Evolutionary conservation across 2,797 vertebrate species (phyloP), one percentile per base, ranked within the genome.

Genomic region (Salmo trutta): DNA sequence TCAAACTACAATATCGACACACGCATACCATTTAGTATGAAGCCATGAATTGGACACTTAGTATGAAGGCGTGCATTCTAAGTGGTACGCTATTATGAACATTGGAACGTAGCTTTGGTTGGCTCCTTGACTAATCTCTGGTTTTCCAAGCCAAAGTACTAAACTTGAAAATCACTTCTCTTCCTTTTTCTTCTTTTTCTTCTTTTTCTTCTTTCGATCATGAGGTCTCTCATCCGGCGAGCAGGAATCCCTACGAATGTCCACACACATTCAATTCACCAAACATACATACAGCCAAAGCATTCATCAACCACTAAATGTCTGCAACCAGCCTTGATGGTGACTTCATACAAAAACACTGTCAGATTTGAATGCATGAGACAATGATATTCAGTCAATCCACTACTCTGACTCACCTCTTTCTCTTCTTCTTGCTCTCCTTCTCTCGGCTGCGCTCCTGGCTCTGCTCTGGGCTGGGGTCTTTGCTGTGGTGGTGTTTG

Each of bases 211-310:
- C 89, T 93, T 95, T 74, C 93, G 94, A 79, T 91, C 91, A 53
- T 91, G 93, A 73, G 91, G 94, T 80, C 90, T 94, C 21, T 95
- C 94, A n/a, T 96, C 95, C 72, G 94, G 91, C 7, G 94, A 95
- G 3, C 41, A 80, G 4, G 94, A 95, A 82, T 95, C 94, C 86
- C 98, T 99, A 84, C 5, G 4, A 36, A 80, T 79, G 84, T 74
- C 8, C 2, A 81, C 81, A n/a, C n/a, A n/a, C 66, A 67, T 67
- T 67, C 16, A 67, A 67, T 67, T 31, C 29, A 31, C 17, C 16
- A 4, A 29, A 66, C 27, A 59, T 3, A 2, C 10, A 59, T 59
- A n/a, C 3, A 24, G 21, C 12, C 29, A 31, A 17, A 67, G 31
- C 4, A 19, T 8, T 67, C 29, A 66, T 14, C 27, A 31, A 29